Percentiles rank a stretch among this genome's conserved stretches.
Evolutionary conservation across 2,888 invertebrate genomes (phyloP).

Genomic region (Drosophila yooni): DNA sequence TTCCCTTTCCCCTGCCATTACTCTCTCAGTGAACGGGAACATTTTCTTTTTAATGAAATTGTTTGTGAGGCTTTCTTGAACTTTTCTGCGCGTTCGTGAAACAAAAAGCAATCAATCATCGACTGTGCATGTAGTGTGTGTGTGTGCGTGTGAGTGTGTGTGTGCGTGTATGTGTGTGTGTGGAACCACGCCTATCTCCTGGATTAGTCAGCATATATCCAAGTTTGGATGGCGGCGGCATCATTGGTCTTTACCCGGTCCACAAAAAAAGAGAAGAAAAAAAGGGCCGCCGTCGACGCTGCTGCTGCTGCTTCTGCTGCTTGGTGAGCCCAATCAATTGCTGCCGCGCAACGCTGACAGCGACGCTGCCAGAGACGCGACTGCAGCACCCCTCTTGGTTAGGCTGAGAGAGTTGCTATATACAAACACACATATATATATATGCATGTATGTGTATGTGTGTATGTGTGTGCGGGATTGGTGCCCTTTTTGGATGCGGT

Average conservation of each 20-base stretch:
- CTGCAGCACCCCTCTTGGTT: constrained; percentile 49
- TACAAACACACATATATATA: not conserved
- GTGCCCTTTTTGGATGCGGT: constrained; percentile 50
- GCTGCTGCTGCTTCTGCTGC: constrained; percentile 40
- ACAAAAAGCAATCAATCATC: constrained; percentile 83
- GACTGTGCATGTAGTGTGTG: constrained; percentile 38
- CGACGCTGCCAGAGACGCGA: constrained; percentile 50
- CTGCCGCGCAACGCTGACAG: constrained; percentile 66
- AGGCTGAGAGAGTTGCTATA: constrained; percentile 32
- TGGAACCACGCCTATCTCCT: constrained; percentile 84
- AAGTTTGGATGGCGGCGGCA: constrained; percentile 76
- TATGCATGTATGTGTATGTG: not conserved
- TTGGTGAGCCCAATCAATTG: constrained; percentile 74
- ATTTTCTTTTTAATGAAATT: constrained; percentile 72
- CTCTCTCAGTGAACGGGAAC: constrained; percentile 14
- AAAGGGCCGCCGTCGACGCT: constrained; percentile 58
- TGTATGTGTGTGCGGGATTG: constrained; percentile 48
- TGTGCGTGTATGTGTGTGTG: constrained; percentile 53
- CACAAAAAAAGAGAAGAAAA: constrained; percentile 12
- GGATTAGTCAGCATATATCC: constrained; percentile 83
- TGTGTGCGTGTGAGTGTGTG: constrained; percentile 30
- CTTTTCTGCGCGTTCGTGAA: constrained; percentile 65
- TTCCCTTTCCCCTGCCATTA: not conserved
- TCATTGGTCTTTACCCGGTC: constrained; percentile 74
- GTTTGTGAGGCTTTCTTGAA: constrained; percentile 71